Conservation (phyloP, 2,888 invertebrate species). For the Phanerotoma sp. region DNA sequence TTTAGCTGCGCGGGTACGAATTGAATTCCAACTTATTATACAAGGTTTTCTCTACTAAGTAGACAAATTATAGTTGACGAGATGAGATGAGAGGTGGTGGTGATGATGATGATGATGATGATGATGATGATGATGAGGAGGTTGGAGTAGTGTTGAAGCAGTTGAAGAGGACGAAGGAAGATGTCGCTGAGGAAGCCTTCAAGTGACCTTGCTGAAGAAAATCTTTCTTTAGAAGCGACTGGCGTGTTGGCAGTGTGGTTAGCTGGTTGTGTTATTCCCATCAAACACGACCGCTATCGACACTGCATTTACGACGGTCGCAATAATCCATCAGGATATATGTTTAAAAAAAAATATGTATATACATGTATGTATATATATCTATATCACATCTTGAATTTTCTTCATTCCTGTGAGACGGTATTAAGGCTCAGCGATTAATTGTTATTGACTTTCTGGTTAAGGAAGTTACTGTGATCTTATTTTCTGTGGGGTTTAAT, state of each 20-base stretch:
- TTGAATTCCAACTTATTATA: not conserved
- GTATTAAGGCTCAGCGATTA: no score
- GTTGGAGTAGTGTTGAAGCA: not conserved
- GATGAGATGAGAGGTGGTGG: not conserved
- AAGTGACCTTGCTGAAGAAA: slow-evolving; percentile 10
- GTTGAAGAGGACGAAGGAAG: slow-evolving; percentile 15
- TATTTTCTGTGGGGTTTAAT: no score
- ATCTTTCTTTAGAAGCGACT: slow-evolving; percentile 46
- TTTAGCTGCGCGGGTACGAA: not conserved
- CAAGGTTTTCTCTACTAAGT: not conserved
- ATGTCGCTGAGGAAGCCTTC: slow-evolving; percentile 13
- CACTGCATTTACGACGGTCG: slow-evolving; percentile 82
- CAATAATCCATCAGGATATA: slow-evolving; percentile 33
- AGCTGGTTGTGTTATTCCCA: slow-evolving; percentile 90
- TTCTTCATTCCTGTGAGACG: not conserved
- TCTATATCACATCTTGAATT: not conserved
- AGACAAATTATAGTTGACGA: not conserved
- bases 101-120: not conserved
- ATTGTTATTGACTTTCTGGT: no score
- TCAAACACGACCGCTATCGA: slow-evolving; percentile 88
- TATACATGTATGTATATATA: slow-evolving; percentile 1
- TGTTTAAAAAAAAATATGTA: not conserved
- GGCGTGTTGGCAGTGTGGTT: slow-evolving; percentile 99
- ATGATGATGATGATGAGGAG: not conserved
- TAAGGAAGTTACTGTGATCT: no score